Conservation (phyloP, 2,888 invertebrate species). For the Eugnorisma glareosa region DNA sequence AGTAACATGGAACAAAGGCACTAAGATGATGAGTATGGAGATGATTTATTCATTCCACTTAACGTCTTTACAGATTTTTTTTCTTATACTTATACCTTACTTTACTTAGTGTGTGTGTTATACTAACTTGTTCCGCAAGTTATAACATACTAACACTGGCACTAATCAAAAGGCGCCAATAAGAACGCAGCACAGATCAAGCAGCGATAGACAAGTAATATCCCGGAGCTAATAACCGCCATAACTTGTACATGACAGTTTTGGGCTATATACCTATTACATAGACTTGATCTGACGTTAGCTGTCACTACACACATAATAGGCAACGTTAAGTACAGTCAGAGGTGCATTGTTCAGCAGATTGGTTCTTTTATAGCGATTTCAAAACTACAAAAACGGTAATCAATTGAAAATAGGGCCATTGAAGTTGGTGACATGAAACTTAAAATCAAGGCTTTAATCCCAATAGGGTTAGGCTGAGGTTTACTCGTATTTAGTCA, state of each 20-base stretch:
- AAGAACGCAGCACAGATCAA: constrained; percentile 55
- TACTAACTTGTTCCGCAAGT: not conserved
- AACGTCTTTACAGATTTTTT: not conserved
- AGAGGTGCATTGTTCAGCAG: not conserved
- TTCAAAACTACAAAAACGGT: not conserved
- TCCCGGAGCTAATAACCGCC: constrained; percentile 65
- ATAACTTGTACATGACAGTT: constrained; percentile 62
- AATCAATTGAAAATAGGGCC: too few relatives aligned
- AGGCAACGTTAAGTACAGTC: not conserved
- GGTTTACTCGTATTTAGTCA: too few relatives aligned
- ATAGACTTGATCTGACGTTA: constrained; percentile 24
- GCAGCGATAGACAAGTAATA: constrained; percentile 68
- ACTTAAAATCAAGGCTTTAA: too few relatives aligned
- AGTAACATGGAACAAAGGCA: too few relatives aligned
- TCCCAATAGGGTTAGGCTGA: too few relatives aligned
- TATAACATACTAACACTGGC: not conserved
- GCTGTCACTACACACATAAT: constrained; percentile 17
- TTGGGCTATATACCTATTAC: constrained; percentile 47
- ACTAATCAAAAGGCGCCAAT: constrained; percentile 32
- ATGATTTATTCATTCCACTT: too few relatives aligned
- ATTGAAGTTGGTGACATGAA: too few relatives aligned
- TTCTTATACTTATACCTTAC: not conserved
- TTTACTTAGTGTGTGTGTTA: not conserved
- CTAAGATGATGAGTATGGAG: too few relatives aligned
- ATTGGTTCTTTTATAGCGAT: not conserved